Conservation (phyloP, 2,888 invertebrate genomes). For the Selenia dentaria region DNA sequence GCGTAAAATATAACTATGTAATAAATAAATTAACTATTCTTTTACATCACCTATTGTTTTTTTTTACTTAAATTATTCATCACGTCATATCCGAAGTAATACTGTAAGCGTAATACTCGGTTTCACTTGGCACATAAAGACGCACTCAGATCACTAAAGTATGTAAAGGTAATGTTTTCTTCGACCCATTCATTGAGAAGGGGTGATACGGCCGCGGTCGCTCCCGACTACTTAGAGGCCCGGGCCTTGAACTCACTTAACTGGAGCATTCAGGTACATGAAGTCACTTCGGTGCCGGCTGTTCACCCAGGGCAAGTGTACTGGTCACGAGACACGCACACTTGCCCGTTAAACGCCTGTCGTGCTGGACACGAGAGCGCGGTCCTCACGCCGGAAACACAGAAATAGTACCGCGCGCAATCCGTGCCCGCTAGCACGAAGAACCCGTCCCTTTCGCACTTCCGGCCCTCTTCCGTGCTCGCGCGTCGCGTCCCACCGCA, state of each 20-base stretch:
- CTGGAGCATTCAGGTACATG: constrained; percentile 5
- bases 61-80: constrained; percentile 61
- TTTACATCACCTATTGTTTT: constrained; percentile 64
- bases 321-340: constrained; percentile 74
- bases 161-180: neutral
- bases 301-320: constrained; percentile 78
- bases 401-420: constrained; percentile 84
- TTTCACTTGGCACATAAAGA: constrained; percentile 41
- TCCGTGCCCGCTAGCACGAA: constrained; percentile 76
- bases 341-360: constrained; percentile 84
- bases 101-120: constrained; percentile 67
- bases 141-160: constrained; percentile 5
- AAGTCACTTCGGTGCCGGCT: neutral
- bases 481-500: constrained; percentile 64
- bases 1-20: constrained; percentile 45
- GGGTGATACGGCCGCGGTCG: neutral
- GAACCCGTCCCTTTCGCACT: constrained; percentile 81
- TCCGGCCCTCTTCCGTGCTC: constrained; percentile 20
- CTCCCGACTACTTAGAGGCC: neutral
- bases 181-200: neutral
- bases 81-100: constrained; percentile 52
- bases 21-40: constrained; percentile 65
- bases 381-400: constrained; percentile 79
- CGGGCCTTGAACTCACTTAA: constrained; percentile 1
- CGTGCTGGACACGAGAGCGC: constrained; percentile 72